Base-by-base conservation (phyloP, 1,140 invertebrate genomes). In the Hypsibius dujardini region DNA sequence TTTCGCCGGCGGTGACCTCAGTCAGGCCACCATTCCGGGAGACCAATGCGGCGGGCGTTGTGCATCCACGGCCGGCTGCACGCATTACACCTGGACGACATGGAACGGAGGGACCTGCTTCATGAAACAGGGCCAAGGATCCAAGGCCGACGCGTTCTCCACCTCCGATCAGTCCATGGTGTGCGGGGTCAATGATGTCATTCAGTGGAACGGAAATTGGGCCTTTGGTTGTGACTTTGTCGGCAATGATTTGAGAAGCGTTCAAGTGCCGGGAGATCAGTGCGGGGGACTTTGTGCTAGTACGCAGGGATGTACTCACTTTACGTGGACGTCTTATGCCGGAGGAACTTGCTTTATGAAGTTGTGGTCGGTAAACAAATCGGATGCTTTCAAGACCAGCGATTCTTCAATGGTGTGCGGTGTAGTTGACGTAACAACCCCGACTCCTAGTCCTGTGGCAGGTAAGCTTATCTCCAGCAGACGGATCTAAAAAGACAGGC, bases 241-340 rank as follows among this genome's bases (percentile, higher is more conserved):
- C 47, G 71, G 62, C 59, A 59, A 71, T 59, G 62, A 71, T 60
- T 28, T 71, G 62, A 42, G 12, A 7, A 71, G 47, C 15, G 46
- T 42, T 42, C 28, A 67, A 1, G 46, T 42, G 47, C 14, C 56
- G 28, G 15, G 47, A 1, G 47, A 47, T 2, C 40, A 60, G n/a
- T 71, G 71, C n/a, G n/a, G 70, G 47, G 15, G n/a, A 62, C 46
- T 2, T 1, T 73, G 72, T 50, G n/a, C 50, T 47, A 2, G 42
- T 12, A 72, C 71, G 12, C 59, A 56, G 42, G 72, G 70, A 15
- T 73, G 72, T 50, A 59, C 71, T 15, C 71, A 72, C 47, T 73
- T 72, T 70, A 47, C 70, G 46, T 73, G 72, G 72, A 59, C 71
- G 1, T 50, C 46, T 47, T 15, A 59, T 67, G 1, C 60, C 46